Evolutionary conservation across 1,140 invertebrate genomes (phyloP).

Genomic region (Drosophila tsacasi): DNA sequence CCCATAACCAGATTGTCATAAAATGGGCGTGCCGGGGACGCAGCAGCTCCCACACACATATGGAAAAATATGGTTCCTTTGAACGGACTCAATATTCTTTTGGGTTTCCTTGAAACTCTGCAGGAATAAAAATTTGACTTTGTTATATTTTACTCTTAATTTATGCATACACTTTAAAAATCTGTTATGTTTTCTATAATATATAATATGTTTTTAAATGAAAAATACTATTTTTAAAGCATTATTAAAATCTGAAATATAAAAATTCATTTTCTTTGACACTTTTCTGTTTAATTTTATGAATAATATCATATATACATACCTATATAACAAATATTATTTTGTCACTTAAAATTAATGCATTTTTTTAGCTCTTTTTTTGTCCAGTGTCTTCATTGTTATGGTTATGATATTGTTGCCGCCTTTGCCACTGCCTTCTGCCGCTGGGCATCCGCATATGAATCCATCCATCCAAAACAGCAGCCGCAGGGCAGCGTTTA

Average conservation of each 20-base stretch:
- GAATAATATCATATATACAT: too few species aligned
- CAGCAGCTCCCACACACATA: constrained; percentile 31
- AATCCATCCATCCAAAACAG: constrained; percentile 71
- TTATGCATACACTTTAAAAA: background rate
- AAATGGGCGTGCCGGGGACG: constrained; percentile 17
- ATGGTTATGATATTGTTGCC: constrained; percentile 80
- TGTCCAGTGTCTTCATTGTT: constrained; percentile 47
- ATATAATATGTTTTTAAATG: too few species aligned
- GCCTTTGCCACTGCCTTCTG: constrained; percentile 31
- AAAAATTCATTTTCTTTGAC: background rate
- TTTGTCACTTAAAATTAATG: background rate
- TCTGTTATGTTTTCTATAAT: background rate
- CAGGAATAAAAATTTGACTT: background rate
- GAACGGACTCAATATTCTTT: background rate
- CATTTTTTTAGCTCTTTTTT: background rate
- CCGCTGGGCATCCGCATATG: constrained; percentile 48
- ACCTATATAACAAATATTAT: background rate
- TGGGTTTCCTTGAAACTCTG: constrained; percentile 6
- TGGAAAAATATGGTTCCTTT: constrained; percentile 28
- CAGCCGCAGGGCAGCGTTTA: constrained; percentile 19
- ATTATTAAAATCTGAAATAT: too few species aligned
- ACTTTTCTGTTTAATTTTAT: too few species aligned
- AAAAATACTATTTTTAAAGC: background rate
- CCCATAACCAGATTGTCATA: constrained; percentile 58
- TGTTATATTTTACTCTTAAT: background rate